Percentiles rank a stretch among this genome's conserved stretches.
phyloP scores from a whole-genome alignment of 2,797 vertebrate genomes.

The Mycteria americana region DNA sequence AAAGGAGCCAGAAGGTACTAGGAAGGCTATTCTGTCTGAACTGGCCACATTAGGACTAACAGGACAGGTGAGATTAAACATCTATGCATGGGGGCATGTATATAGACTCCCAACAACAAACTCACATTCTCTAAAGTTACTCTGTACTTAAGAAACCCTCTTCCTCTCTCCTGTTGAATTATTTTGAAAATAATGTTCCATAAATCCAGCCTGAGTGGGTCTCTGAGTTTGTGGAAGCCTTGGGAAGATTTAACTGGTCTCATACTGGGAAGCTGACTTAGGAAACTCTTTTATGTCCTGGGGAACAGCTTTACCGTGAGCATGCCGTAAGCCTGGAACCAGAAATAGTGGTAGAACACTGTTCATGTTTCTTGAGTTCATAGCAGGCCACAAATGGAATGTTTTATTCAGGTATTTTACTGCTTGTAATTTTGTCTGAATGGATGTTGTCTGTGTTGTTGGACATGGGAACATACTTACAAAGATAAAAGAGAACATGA shows the following conservation, averaged over 20 bases:
- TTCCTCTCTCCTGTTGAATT: not conserved
- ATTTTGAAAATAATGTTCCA: not conserved
- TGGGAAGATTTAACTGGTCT: not conserved
- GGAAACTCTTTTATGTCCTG: not conserved
- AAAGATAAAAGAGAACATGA: not conserved
- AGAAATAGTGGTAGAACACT: not conserved
- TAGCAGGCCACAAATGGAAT: not conserved
- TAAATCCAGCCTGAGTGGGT: not conserved
- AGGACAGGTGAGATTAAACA: not conserved
- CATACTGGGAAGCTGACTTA: not conserved
- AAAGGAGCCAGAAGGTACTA: not conserved
- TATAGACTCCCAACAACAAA: not conserved
- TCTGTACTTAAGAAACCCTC: not conserved
- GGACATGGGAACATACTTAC: not conserved
- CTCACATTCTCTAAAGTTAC: not conserved
- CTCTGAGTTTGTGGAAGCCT: not conserved
- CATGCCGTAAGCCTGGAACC: not conserved
- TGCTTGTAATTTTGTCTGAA: not conserved
- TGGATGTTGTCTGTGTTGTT: not conserved
- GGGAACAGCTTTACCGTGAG: not conserved
- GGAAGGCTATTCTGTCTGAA: not conserved
- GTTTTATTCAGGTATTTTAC: not conserved
- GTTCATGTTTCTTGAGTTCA: not conserved
- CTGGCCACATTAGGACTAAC: not conserved
- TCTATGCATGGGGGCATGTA: rapidly evolving